Conservation (phyloP, 2,113 vertebrate genomes). For the Percopsis transmontana region DNA sequence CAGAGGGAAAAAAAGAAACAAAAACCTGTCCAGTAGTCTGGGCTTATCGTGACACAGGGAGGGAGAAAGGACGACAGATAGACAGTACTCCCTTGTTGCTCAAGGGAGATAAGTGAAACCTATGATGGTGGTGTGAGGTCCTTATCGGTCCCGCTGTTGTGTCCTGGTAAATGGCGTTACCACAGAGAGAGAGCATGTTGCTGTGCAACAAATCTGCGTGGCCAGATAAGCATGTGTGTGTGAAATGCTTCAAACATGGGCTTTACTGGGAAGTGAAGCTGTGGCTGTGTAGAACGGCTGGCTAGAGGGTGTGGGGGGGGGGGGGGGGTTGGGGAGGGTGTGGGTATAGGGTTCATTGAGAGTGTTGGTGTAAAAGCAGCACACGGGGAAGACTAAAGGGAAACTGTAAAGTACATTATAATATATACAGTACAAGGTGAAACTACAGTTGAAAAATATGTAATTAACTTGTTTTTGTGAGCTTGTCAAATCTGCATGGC, state of each 20-base stretch:
- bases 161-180: conserved; percentile 41
- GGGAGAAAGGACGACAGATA: conserved; percentile 40
- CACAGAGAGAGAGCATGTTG: conserved; percentile 54
- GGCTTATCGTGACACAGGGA: conserved; percentile 47
- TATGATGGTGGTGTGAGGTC: conserved; percentile 45
- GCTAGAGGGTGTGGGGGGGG: background rate
- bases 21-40: conserved; percentile 12
- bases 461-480: too few relatives aligned
- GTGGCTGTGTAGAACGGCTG: background rate
- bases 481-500: too few relatives aligned
- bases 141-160: conserved; percentile 61
- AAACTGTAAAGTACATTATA: too few relatives aligned
- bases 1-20: background rate
- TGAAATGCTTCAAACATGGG: conserved; percentile 56
- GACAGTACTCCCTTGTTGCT: conserved; percentile 59
- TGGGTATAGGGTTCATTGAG: too few relatives aligned
- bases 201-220: conserved; percentile 62
- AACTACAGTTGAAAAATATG: too few relatives aligned
- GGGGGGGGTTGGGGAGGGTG: background rate
- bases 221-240: conserved; percentile 63
- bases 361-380: too few relatives aligned
- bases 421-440: too few relatives aligned
- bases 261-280: conserved; percentile 42
- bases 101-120: conserved; percentile 65
- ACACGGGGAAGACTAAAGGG: too few relatives aligned